phyloP scores from a whole-genome alignment of 2,797 vertebrate genomes.

The Menidia menidia region DNA sequence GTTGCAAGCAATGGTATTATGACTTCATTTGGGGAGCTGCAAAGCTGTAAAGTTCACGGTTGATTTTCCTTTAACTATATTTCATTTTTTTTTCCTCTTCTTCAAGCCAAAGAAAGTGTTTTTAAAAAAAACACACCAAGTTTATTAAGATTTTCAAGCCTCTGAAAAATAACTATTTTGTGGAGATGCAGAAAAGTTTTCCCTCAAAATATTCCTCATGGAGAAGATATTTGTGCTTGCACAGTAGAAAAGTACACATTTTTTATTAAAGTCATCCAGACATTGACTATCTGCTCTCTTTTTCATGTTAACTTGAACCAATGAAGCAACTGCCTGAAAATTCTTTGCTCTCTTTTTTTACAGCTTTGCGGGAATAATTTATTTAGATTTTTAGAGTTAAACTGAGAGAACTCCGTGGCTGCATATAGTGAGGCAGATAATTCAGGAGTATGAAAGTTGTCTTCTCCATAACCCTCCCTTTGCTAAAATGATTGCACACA shows the following conservation, averaged over 20 bases:
- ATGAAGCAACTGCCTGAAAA: background rate
- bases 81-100: background rate
- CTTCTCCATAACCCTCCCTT: background rate
- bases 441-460: background rate
- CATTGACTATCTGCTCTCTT: background rate
- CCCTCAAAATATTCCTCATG: background rate
- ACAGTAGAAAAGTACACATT: background rate
- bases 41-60: background rate
- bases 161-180: background rate
- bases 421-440: background rate
- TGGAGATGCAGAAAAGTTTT: background rate
- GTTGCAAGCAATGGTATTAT: background rate
- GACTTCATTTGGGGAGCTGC: background rate
- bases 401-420: background rate
- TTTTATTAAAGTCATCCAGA: background rate
- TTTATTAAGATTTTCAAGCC: background rate
- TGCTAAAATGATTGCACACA: background rate
- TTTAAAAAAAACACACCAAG: background rate
- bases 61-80: too few species aligned
- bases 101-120: background rate
- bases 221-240: background rate
- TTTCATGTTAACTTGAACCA: too few species aligned
- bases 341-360: background rate
- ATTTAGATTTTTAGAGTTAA: background rate
- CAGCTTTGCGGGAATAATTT: background rate